Percentiles rank a stretch among this genome's conserved stretches.
Evolutionary conservation across 2,113 vertebrate genomes (phyloP).

Genomic region (Malurus melanocephalus): DNA sequence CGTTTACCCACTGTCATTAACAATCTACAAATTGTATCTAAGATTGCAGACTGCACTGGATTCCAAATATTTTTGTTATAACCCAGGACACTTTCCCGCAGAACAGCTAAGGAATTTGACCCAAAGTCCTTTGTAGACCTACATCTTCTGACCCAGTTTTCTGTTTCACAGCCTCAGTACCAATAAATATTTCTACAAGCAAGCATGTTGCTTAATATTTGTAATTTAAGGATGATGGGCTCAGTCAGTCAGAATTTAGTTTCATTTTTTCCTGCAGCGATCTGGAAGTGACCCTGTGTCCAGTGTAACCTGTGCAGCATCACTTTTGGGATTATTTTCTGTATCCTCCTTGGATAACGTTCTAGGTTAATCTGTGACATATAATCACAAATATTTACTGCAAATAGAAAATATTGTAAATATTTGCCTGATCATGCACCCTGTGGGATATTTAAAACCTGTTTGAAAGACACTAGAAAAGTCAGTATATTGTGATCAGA

Average conservation of each 20-base stretch:
- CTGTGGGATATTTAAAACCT: not conserved
- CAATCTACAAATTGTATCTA: conserved; percentile 61
- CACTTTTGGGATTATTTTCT: not conserved
- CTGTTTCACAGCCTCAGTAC: conserved; percentile 25
- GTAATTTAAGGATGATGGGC: conserved; percentile 27
- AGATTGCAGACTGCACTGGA: conserved; percentile 26
- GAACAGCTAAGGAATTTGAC: conserved; percentile 43
- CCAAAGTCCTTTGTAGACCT: conserved; percentile 32
- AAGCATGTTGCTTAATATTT: conserved; percentile 47
- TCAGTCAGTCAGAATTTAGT: conserved; percentile 37
- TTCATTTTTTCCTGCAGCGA: not conserved
- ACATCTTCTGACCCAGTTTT: conserved; percentile 24
- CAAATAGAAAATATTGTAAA: not conserved
- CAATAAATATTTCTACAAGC: conserved; percentile 55
- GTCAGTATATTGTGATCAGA: not conserved
- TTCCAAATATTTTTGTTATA: conserved; percentile 48
- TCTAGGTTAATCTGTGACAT: not conserved
- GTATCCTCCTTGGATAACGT: not conserved
- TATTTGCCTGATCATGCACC: not conserved
- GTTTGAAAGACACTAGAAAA: not conserved
- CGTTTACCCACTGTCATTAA: conserved; percentile 40
- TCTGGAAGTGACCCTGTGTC: not conserved
- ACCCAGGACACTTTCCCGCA: conserved; percentile 28
- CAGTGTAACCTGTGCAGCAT: not conserved
- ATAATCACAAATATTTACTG: not conserved